Evolutionary conservation across 2,113 vertebrate genomes (phyloP).

Genomic region (Plecotus auritus): DNA sequence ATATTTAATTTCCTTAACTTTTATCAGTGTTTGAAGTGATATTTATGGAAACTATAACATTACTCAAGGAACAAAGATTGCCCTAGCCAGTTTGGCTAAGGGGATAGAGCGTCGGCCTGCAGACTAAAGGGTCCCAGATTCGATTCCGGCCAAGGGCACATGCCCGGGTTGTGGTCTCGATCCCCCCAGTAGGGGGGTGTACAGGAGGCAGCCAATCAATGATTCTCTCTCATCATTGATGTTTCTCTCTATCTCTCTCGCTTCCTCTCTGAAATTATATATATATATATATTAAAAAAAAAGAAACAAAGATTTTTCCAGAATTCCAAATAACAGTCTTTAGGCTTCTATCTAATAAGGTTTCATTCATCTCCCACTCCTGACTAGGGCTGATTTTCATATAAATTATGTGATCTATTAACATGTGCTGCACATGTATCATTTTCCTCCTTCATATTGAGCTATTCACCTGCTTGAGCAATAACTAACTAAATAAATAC

Average conservation of each 20-base stretch:
- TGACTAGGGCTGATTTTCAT: background rate
- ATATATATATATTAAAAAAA: no score
- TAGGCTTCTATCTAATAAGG: background rate
- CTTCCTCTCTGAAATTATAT: no score
- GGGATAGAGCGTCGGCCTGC: no score
- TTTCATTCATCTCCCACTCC: background rate
- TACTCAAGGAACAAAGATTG: background rate
- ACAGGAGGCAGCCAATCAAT: no score
- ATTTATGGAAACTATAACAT: background rate
- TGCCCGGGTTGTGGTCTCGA: no score
- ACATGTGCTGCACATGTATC: background rate
- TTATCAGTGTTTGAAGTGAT: background rate
- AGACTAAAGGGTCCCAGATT: no score
- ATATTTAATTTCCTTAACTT: background rate
- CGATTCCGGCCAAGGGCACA: no score
- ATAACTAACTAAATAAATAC: background rate
- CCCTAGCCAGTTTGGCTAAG: no score
- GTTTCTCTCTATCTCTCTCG: no score
- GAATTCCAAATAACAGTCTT: background rate
- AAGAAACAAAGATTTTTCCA: background rate
- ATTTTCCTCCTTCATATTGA: background rate
- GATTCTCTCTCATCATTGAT: no score
- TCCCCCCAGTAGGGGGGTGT: no score
- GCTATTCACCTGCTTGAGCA: background rate
- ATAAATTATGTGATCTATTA: background rate